Conservation (phyloP, 2,113 vertebrate genomes). For the Nannobrachium achirus region DNA sequence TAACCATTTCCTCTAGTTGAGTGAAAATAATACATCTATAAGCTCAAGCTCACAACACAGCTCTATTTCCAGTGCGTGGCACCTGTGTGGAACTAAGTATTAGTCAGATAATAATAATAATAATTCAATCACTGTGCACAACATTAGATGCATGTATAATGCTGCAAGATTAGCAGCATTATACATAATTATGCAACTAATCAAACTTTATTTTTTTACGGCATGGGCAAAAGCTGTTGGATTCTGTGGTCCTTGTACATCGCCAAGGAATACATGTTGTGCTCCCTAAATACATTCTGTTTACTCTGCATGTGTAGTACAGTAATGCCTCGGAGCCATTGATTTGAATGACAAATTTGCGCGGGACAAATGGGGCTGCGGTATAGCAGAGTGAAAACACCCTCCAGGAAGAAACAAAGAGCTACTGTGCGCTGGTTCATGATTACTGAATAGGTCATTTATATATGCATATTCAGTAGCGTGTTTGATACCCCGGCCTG, state of each 20-base stretch:
- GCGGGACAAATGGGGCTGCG: conserved; percentile 69
- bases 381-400: conserved; percentile 71
- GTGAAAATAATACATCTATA: no score
- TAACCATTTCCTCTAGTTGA: no score
- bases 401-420: conserved; percentile 50
- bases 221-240: conserved; percentile 35
- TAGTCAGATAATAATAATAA: no score
- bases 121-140: no score
- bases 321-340: conserved; percentile 61
- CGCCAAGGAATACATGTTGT: conserved; percentile 41
- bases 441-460: conserved; percentile 75
- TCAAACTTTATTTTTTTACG: conserved; percentile 43
- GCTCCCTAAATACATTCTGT: conserved; percentile 39
- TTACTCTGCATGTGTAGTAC: conserved; percentile 43
- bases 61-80: no score
- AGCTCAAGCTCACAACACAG: no score
- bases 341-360: conserved; percentile 70
- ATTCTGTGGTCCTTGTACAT: neutral
- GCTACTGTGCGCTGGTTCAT: conserved; percentile 63
- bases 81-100: no score
- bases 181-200: conserved; percentile 30
- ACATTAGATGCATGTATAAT: no score
- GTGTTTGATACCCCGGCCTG: conserved; percentile 67
- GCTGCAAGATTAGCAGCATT: no score
- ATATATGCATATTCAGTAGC: conserved; percentile 76